phyloP scores from a whole-genome alignment of 2,797 vertebrate species.

The Margarornis squamiger region DNA sequence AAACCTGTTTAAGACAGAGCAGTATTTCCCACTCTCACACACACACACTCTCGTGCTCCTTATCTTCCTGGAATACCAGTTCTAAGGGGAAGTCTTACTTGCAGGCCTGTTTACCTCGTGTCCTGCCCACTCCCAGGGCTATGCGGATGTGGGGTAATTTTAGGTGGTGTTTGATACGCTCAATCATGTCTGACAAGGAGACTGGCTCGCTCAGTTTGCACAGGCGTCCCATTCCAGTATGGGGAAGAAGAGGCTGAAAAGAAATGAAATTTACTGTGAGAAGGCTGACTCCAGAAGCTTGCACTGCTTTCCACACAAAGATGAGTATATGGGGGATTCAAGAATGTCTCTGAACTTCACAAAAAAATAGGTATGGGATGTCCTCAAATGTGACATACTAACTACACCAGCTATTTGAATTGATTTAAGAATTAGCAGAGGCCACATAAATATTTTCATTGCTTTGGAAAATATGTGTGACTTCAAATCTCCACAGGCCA shows the following conservation, averaged over 20 bases:
- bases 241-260: conserved; percentile 82
- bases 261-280: neutral
- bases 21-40: neutral
- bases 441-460: neutral
- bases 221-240: conserved; percentile 88
- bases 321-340: neutral
- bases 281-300: neutral
- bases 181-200: conserved; percentile 76
- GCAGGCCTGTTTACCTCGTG: conserved; percentile 75
- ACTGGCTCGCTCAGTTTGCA: conserved; percentile 81
- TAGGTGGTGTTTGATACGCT: conserved; percentile 88
- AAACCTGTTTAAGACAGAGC: neutral
- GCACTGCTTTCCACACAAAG: neutral
- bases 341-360: neutral
- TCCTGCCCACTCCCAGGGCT: conserved; percentile 84
- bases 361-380: neutral
- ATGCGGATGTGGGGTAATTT: conserved; percentile 85
- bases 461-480: neutral
- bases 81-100: neutral
- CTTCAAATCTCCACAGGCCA: neutral
- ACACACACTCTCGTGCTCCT: neutral
- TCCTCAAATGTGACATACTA: neutral
- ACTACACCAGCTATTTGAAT: neutral
- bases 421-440: neutral
- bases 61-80: neutral